These are phyloP conservation scores for Aphodius granarius DNA, from an alignment of 2,888 invertebrate genomes.

Conservation along the genomic window DNA sequence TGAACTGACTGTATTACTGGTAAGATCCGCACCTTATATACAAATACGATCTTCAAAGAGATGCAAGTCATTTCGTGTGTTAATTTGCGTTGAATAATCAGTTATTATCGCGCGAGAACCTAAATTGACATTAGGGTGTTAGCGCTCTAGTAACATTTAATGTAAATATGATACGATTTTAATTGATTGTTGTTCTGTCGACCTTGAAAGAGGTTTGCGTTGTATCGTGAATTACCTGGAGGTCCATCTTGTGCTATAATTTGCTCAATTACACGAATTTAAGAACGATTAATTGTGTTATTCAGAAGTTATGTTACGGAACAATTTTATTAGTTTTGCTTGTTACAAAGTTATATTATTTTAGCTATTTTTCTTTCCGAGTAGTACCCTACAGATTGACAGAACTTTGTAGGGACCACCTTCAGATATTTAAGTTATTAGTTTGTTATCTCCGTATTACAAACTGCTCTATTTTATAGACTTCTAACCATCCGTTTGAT, in stretches of 20 bases:
- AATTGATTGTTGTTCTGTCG: background rate
- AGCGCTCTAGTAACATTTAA: background rate
- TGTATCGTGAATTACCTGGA: background rate
- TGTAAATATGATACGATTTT: background rate
- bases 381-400: too few species aligned
- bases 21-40: background rate
- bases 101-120: background rate
- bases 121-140: background rate
- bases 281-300: too few species aligned
- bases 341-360: too few species aligned
- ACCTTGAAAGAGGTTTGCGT: background rate
- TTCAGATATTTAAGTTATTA: too few species aligned
- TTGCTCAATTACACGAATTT: background rate
- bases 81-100: background rate
- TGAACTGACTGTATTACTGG: conserved; percentile 6
- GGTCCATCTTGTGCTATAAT: background rate
- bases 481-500: too few species aligned
- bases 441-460: too few species aligned
- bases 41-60: background rate
- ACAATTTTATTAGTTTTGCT: too few species aligned
- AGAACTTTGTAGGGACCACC: too few species aligned
- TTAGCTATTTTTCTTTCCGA: too few species aligned
- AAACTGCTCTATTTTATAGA: too few species aligned
- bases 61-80: background rate
- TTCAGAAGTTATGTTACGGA: too few species aligned